Conservation (phyloP, 2,888 invertebrate genomes). For the Salpingus planirostris region DNA sequence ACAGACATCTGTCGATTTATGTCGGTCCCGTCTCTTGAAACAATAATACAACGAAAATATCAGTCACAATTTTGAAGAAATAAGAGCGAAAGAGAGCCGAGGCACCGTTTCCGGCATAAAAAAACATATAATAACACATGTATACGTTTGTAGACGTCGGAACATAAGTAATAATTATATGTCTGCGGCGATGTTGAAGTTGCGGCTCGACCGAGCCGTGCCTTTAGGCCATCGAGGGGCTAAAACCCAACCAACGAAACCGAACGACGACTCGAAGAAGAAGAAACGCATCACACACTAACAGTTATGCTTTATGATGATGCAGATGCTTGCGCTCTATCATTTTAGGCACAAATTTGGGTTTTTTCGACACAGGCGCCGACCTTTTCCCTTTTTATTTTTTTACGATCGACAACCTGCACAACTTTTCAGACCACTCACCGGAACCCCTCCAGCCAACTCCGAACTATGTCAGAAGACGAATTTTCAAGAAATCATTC, state of each 20-base stretch:
- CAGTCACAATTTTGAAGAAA: conserved; percentile 19
- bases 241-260: conserved; percentile 12
- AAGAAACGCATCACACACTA: too few relatives aligned
- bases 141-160: conserved; percentile 31
- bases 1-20: conserved; percentile 3
- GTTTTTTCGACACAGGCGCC: conserved; percentile 20
- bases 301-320: too few relatives aligned
- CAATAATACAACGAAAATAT: conserved; percentile 13
- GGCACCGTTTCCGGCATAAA: conserved; percentile 41
- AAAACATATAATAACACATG: conserved; percentile 42
- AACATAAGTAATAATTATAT: conserved; percentile 37
- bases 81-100: conserved; percentile 24
- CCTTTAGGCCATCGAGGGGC: conserved; percentile 25
- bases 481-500: too few relatives aligned
- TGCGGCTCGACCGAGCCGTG: conserved; percentile 30
- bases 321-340: conserved; percentile 37
- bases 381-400: conserved; percentile 9
- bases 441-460: too few relatives aligned
- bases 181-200: conserved; percentile 34
- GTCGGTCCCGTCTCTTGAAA: conserved; percentile 8
- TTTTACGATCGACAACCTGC: too few relatives aligned
- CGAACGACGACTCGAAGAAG: too few relatives aligned
- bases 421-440: too few relatives aligned
- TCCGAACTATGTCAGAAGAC: too few relatives aligned
- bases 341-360: conserved; percentile 36